phyloP scores from a whole-genome alignment of 2,797 vertebrate species.

The Crocodylus rhombifer region DNA sequence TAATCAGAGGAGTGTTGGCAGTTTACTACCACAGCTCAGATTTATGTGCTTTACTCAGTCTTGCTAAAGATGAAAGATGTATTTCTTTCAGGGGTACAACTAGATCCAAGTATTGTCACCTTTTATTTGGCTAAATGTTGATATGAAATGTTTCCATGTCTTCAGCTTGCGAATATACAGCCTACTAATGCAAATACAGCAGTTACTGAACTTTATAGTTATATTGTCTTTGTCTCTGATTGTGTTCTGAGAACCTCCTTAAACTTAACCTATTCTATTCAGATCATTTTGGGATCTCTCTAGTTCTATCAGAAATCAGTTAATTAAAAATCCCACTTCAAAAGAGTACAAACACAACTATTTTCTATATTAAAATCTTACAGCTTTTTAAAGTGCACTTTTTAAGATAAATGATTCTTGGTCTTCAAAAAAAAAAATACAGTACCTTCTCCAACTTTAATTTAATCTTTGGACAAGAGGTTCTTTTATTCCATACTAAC shows the following conservation, averaged over 20 bases:
- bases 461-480: no score
- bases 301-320: neutral
- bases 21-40: neutral
- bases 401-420: slow-evolving; percentile 26
- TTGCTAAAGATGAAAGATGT: neutral
- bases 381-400: neutral
- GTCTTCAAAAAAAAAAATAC: no score
- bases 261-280: neutral
- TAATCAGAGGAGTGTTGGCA: neutral
- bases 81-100: neutral
- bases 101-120: neutral
- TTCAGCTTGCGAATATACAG: neutral
- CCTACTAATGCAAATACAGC: neutral
- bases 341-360: neutral
- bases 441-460: no score
- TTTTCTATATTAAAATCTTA: neutral
- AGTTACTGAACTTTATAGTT: neutral
- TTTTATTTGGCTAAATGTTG: no score
- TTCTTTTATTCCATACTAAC: no score
- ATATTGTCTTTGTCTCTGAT: neutral
- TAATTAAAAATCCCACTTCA: neutral
- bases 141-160: neutral
- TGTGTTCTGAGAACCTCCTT: fast-evolving
- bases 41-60: neutral
- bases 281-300: neutral